A percentile compares a stretch with the other conserved stretches of the same genome.
Conservation (phyloP, 1,140 invertebrate species). For the Drosophila tropicalis region DNA sequence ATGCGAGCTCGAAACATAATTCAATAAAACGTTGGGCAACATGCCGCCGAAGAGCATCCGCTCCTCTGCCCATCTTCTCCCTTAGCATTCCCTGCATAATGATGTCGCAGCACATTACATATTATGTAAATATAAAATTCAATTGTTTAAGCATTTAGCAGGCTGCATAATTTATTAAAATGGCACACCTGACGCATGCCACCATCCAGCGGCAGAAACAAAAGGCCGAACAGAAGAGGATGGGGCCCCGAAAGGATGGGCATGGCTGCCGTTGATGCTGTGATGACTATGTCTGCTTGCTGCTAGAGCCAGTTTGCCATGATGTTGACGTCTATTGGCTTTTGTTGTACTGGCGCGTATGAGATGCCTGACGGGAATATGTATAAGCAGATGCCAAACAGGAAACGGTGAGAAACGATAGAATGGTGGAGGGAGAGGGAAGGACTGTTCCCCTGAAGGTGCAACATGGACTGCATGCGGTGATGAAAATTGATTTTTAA, state of each 20-base stretch:
- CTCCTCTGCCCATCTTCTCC: neutral
- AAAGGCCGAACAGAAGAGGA: conserved; percentile 5
- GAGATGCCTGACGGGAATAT: conserved; percentile 69
- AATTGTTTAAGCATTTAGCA: conserved; percentile 82
- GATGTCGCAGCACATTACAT: conserved; percentile 81
- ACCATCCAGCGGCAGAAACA: conserved; percentile 53
- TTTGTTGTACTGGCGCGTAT: conserved; percentile 59
- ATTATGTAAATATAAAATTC: conserved; percentile 82
- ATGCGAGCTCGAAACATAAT: conserved; percentile 55
- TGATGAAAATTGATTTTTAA: conserved; percentile 76
- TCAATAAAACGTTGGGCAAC: conserved; percentile 64
- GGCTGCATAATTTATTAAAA: conserved; percentile 82
- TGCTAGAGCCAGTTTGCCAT: conserved; percentile 43
- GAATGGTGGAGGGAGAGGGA: neutral
- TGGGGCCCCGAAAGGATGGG: neutral
- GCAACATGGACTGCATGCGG: conserved; percentile 51
- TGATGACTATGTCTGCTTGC: conserved; percentile 23
- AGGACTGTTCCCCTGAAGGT: neutral
- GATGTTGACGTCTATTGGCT: conserved; percentile 75
- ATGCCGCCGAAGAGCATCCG: conserved; percentile 19
- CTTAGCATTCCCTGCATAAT: conserved; percentile 59
- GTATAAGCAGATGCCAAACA: conserved; percentile 47
- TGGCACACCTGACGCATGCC: conserved; percentile 79
- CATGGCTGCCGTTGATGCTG: conserved; percentile 19
- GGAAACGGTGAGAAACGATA: conserved; percentile 4